Evolutionary conservation across 92 coral and sea anemone genomes (phyloP).

Genomic region (Epizoanthus illoricatus): DNA sequence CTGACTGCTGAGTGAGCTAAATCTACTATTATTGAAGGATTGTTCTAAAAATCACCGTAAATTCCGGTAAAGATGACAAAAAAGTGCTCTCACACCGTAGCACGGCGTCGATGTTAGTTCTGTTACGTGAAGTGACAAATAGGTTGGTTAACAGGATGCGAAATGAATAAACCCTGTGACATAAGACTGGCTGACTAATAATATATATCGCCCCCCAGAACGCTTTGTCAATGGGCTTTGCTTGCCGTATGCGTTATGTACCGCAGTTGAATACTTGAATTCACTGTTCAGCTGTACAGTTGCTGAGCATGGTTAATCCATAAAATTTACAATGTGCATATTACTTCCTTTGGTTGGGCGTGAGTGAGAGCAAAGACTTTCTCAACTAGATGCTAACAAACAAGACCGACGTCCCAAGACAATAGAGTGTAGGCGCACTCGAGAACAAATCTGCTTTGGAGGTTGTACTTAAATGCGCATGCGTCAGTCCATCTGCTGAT

Average conservation of each 20-base stretch:
- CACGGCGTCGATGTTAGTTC: not conserved
- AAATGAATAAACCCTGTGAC: not conserved
- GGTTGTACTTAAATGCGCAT: conserved; percentile 24
- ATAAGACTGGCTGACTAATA: conserved; percentile 10
- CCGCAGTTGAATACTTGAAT: conserved; percentile 6
- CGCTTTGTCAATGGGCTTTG: conserved; percentile 43
- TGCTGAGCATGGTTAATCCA: not conserved
- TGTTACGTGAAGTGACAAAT: conserved; percentile 22
- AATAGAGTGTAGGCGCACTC: conserved; percentile 6
- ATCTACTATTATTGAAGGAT: not conserved
- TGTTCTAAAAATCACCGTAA: too few species aligned
- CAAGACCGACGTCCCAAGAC: conserved; percentile 6
- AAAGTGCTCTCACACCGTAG: too few species aligned
- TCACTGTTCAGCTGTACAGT: conserved; percentile 5
- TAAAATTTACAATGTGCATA: too few species aligned
- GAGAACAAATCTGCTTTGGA: conserved; percentile 37
- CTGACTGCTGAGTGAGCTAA: conserved; percentile 1
- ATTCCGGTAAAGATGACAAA: too few species aligned
- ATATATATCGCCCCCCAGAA: conserved; percentile 77
- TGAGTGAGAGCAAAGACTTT: not conserved
- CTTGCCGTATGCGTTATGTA: conserved; percentile 26
- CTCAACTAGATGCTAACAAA: not conserved
- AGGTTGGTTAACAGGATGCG: not conserved
- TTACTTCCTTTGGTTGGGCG: conserved; percentile 6
- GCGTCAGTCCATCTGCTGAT: conserved; percentile 40